These are phyloP conservation scores for Drosophila pachea DNA, from an alignment of 1,140 invertebrate species.

Conservation along the genomic window DNA sequence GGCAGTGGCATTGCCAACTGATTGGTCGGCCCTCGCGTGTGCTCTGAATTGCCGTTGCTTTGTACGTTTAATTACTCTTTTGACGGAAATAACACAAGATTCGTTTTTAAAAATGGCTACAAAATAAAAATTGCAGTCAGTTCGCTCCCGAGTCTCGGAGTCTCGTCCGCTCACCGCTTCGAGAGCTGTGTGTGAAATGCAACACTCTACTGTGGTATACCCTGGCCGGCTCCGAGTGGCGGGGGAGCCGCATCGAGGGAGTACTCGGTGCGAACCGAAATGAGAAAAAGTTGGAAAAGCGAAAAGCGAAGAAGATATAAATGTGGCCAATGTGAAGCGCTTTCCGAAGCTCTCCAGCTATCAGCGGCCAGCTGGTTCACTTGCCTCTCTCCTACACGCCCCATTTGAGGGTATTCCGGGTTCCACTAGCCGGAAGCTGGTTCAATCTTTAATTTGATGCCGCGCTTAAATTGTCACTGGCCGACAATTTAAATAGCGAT, in stretches of 20 bases:
- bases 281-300: too few species aligned
- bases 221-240: neutral
- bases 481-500: conserved; percentile 32
- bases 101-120: conserved; percentile 60
- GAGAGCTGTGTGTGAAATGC: conserved; percentile 17
- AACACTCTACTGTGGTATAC: neutral
- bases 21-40: conserved; percentile 38
- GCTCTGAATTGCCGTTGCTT: conserved; percentile 67
- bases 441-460: neutral
- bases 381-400: neutral
- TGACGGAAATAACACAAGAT: conserved; percentile 75
- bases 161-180: neutral
- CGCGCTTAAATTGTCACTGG: conserved; percentile 29
- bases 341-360: too few species aligned
- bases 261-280: too few species aligned
- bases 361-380: too few species aligned
- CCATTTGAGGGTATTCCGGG: neutral
- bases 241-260: neutral
- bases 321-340: too few species aligned
- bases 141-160: conserved; percentile 1
- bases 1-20: neutral
- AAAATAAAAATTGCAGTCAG: conserved; percentile 46
- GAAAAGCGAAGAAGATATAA: too few species aligned
- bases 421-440: neutral
- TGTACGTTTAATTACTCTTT: conserved; percentile 76